Evolutionary conservation across 2,797 vertebrate species (phyloP), one percentile per base, ranked within the genome.

Genomic region (Lacerta viridis): DNA sequence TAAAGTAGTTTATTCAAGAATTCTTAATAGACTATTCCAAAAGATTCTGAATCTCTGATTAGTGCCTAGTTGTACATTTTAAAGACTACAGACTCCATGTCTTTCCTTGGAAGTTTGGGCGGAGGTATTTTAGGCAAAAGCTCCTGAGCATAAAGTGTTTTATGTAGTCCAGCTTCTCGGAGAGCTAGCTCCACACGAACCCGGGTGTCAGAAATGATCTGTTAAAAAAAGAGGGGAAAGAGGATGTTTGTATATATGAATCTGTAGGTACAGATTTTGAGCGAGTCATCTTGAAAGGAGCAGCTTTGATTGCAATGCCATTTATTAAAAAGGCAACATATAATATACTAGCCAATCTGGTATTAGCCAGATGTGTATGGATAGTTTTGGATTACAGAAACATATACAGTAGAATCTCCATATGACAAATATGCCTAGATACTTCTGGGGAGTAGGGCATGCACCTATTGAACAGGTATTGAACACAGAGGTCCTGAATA

Each of bases 191-290:
- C 98, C 0, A 98, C 94, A 84, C 98, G 97, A 75, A 99, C 92
- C 93, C 99, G 97, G 5, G 97, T 98, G 93, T 99, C 99, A 91
- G 98, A 97, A 93, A 98, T 95, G 88, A 99, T 98, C 99, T 99
- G 97, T 88, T 94, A 91, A 55, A 95, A 93, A 92, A 93, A 96
- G 93, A 17, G 68, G 88, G 4, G 3, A 7, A 64, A 59, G 25
- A 72, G 61, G 13, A 61, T 1, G 33, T 33, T 79, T 71, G 10
- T 39, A 15, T 64, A 17, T 29, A 23, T 46, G 25, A 74, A 82
- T 11, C 69, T 10, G 8, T 3, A 66, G n/a, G 27, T 27, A 39
- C 5, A n/a, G 2, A 76, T 77, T 61, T 18, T n/a, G 41, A 66
- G 66, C 9, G 6, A 41, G 0, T 0, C 29, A 29, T 46, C 36